phyloP scores from a whole-genome alignment of 2,888 invertebrate genomes.

The Bellardia bayeri region DNA sequence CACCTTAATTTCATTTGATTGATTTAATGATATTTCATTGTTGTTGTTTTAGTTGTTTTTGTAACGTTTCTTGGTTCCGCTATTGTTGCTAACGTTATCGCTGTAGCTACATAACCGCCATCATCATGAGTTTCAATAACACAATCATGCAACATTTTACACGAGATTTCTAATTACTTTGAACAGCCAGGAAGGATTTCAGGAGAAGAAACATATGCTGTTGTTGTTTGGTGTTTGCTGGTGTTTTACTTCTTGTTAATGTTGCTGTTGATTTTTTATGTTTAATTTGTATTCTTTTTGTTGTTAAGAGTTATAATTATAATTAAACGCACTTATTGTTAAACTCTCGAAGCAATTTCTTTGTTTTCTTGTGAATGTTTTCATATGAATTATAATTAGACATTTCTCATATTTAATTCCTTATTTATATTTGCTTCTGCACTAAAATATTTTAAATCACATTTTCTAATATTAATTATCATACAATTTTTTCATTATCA shows the following conservation, averaged over 20 bases:
- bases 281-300: background rate
- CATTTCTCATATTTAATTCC: background rate
- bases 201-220: slow-evolving; percentile 18
- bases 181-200: background rate
- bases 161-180: slow-evolving; percentile 17
- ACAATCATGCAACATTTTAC: slow-evolving; percentile 39
- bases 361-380: background rate
- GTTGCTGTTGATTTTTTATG: background rate
- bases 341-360: slow-evolving; percentile 1
- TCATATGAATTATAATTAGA: background rate
- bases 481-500: background rate
- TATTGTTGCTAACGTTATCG: background rate
- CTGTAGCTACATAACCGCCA: slow-evolving; percentile 1
- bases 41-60: slow-evolving; percentile 7
- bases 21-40: slow-evolving; percentile 49
- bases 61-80: background rate
- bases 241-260: background rate
- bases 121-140: background rate
- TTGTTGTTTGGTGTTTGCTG: background rate
- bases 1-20: slow-evolving; percentile 46
- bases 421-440: background rate
- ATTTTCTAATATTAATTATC: background rate
- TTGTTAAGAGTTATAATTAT: slow-evolving; percentile 2
- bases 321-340: background rate
- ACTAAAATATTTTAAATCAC: slow-evolving; percentile 28